phyloP scores from a whole-genome alignment of 2,113 vertebrate genomes.

The Nerophis ophidion region DNA sequence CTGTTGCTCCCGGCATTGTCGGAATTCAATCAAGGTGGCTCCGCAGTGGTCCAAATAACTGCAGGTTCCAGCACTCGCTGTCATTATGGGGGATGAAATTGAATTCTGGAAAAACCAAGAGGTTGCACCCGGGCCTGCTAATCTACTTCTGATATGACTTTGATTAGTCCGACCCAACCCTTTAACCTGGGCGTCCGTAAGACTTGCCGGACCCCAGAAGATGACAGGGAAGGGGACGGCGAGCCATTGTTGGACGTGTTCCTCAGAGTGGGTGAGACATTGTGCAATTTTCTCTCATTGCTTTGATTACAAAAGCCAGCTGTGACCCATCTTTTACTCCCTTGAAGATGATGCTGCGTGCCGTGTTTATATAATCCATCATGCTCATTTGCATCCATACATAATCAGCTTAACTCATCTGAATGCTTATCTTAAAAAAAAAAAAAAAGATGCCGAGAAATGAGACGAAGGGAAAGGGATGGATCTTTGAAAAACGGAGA shows the following conservation, averaged over 20 bases:
- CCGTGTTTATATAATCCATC: slow-evolving; percentile 22
- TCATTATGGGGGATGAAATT: slow-evolving; percentile 66
- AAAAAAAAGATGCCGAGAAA: slow-evolving; percentile 34
- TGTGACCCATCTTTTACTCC: slow-evolving; percentile 24
- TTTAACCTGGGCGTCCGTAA: slow-evolving; percentile 41
- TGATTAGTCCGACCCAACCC: slow-evolving; percentile 60
- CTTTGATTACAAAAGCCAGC: slow-evolving; percentile 29
- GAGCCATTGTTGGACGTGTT: slow-evolving; percentile 47
- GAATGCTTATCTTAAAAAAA: slow-evolving; percentile 29
- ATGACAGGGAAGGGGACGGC: slow-evolving; percentile 24
- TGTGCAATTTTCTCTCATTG: slow-evolving; percentile 34
- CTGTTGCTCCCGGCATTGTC: slow-evolving; percentile 52
- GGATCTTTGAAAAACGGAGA: slow-evolving; percentile 18
- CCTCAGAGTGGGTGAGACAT: slow-evolving; percentile 40
- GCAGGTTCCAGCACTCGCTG: slow-evolving; percentile 60
- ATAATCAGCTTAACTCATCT: slow-evolving; percentile 48
- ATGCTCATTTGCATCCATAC: slow-evolving; percentile 17
- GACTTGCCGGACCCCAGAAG: slow-evolving; percentile 52
- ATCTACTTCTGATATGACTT: slow-evolving; percentile 68
- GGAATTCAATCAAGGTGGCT: slow-evolving; percentile 64
- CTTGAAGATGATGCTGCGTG: neutral
- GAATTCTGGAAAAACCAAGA: slow-evolving; percentile 64
- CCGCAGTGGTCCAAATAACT: slow-evolving; percentile 64
- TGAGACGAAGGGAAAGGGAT: slow-evolving; percentile 44
- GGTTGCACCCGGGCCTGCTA: slow-evolving; percentile 53